A percentile compares a stretch with the other conserved stretches of the same genome.
Conservation (phyloP, 2,888 invertebrate species). For the Diarsia rubi region DNA sequence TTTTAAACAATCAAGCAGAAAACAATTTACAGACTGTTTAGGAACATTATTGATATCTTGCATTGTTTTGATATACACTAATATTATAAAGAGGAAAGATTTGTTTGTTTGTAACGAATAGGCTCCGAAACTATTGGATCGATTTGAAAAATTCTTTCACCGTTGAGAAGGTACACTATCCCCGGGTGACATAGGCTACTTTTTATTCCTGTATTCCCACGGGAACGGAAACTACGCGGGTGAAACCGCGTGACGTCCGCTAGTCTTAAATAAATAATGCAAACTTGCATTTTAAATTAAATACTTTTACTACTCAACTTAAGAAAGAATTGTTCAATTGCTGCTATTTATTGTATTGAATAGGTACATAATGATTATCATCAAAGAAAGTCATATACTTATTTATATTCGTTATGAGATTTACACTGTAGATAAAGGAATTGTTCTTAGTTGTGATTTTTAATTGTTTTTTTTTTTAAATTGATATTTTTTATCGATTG, state of each 20-base stretch:
- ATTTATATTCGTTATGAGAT: neutral
- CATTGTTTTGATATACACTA: neutral
- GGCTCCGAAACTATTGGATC: no score
- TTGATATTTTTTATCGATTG: no score
- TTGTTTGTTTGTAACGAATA: no score
- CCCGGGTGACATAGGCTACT: no score
- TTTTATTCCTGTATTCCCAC: no score
- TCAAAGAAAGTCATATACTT: neutral
- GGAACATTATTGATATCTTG: neutral
- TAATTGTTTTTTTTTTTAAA: neutral
- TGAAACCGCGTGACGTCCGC: no score
- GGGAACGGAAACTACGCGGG: no score
- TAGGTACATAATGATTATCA: neutral
- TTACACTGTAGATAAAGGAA: neutral
- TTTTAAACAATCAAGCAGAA: conserved; percentile 8
- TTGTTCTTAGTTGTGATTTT: neutral
- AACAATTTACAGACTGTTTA: neutral
- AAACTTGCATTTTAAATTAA: no score
- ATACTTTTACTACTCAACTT: neutral
- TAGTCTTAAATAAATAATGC: neutral
- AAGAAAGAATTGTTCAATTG: neutral
- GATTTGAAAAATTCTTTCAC: no score
- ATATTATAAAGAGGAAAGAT: no score
- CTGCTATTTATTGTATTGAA: no score
- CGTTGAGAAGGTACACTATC: no score